Conservation (phyloP, 2,113 vertebrate genomes). For the Mystacornis crossleyi region DNA sequence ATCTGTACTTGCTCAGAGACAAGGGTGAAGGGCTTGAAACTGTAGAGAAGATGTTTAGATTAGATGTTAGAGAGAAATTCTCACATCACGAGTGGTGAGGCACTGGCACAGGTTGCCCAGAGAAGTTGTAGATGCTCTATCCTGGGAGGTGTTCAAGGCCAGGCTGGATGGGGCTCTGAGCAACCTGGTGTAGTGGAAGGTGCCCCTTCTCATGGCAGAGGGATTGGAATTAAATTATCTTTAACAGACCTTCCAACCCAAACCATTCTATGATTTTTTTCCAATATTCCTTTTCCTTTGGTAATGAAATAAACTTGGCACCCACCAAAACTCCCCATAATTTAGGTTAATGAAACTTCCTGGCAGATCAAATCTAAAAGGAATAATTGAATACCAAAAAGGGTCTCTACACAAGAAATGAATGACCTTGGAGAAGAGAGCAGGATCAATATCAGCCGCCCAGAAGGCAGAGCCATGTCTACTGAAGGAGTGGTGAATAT, state of each 20-base stretch:
- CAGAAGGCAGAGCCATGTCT: accelerated
- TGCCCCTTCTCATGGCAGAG: neutral
- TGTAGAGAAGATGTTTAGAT: neutral
- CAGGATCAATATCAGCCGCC: neutral
- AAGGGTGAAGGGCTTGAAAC: neutral
- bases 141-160: neutral
- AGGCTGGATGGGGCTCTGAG: neutral
- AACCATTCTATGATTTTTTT: neutral
- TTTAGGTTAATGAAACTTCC: neutral
- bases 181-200: neutral
- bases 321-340: neutral
- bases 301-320: neutral
- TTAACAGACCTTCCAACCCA: accelerated
- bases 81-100: accelerated
- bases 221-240: neutral
- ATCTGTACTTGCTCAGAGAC: neutral
- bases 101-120: neutral
- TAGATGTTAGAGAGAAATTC: neutral
- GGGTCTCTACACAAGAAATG: accelerated
- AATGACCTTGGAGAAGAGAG: neutral
- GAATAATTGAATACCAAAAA: neutral
- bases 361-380: neutral
- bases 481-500: neutral
- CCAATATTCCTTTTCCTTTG: neutral
- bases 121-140: neutral